Evolutionary conservation across 2,113 vertebrate species (phyloP), one percentile per base, ranked within the genome.

Genomic region (Mormyrus lacerda): DNA sequence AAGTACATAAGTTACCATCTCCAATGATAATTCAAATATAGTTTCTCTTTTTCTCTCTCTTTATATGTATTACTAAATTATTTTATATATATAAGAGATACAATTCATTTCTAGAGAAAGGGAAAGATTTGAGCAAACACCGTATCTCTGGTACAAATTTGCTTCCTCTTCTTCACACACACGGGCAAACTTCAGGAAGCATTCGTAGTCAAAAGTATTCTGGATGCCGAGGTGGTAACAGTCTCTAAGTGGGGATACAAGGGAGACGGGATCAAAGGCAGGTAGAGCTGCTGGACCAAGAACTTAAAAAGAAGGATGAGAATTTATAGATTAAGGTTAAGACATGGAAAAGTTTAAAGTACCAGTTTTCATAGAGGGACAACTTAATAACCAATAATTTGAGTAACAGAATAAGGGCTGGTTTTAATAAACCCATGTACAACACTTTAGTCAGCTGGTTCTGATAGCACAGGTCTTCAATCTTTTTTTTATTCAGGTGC

Each of bases 131-230:
- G 61, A 69, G 61, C 1, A 27, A 27, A 93, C 91, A 98, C 98
- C 97, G 99, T 98, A 90, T 99, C 97, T 93, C 97, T 95, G 9
- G 95, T 95, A 92, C 98, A 99, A 93, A 99, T 98, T 85, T 93
- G 92, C 90, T 96, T 98, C 92, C 91, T 93, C 0, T 93, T 94
- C 0, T 94, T n/a, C 7, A 94, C 97, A 98, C 85, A 99, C 97
- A 2, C 98, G 95, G 31, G 94, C 96, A 94, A 99, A 99, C 90
- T 96, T 96, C 8, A 99, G 92, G 91, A 96, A 97, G 39, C 98
- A 97, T 1, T 90, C 94, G 87, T 98, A 95, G 91, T 99, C 98
- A 93, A 98, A 99, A 91, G 97, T 98, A 90, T 98, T 98, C 39
- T 97, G 95, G 92, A 99, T 97, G 87, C 98, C 98, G 39, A 99